Evolutionary conservation across 2,113 vertebrate genomes (phyloP).

Genomic region (Arenaria interpres): DNA sequence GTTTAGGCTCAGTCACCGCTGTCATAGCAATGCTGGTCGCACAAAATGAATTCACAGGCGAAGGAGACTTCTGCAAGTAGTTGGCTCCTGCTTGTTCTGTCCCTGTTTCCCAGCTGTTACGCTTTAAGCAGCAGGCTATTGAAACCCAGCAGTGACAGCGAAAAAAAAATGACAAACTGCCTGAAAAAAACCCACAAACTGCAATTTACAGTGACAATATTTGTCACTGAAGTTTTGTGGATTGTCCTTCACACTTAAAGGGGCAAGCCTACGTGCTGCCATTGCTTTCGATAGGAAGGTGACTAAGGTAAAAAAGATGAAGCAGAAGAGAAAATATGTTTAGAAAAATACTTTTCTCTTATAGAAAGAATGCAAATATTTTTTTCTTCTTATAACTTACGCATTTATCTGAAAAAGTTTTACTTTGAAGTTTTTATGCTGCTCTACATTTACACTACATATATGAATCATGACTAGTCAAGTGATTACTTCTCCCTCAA

Average conservation of each 20-base stretch:
- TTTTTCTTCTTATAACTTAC: background rate
- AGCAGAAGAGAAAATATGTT: background rate
- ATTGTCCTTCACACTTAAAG: slow-evolving; percentile 19
- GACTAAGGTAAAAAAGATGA: background rate
- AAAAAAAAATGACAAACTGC: background rate
- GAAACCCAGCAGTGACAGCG: background rate
- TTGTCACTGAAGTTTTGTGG: background rate
- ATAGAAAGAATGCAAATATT: background rate
- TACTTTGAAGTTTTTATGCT: background rate
- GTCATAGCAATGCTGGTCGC: background rate
- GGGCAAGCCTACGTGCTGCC: rapidly evolving
- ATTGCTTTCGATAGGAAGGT: background rate
- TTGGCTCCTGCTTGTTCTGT: background rate
- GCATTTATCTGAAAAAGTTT: background rate
- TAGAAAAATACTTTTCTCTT: background rate
- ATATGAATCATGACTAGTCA: background rate
- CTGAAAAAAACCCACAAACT: background rate
- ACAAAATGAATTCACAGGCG: background rate
- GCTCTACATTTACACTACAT: background rate
- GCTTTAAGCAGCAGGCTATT: background rate
- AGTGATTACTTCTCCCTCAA: background rate
- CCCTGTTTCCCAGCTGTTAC: background rate
- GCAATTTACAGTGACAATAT: slow-evolving; percentile 7
- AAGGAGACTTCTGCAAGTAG: background rate
- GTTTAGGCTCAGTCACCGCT: background rate